Percentiles rank a stretch among this genome's conserved stretches.
phyloP scores from a whole-genome alignment of 2,888 invertebrate species.

The Rhingia rostrata region DNA sequence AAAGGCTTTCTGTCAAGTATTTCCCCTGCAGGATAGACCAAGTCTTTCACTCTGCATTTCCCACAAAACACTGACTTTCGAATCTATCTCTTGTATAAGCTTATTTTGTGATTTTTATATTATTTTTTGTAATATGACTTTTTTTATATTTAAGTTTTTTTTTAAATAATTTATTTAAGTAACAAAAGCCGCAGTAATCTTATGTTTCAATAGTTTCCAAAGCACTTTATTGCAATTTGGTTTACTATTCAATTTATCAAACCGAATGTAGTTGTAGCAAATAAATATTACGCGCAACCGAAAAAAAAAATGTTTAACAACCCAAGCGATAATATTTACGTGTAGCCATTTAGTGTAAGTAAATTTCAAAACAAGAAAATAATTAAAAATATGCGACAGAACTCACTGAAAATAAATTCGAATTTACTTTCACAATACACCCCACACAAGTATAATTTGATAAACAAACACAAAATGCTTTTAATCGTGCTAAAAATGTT shows the following conservation, averaged over 20 bases:
- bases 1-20: not conserved
- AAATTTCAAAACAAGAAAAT: not conserved
- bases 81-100: conserved; percentile 1
- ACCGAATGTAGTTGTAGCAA: conserved; percentile 1
- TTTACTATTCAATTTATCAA: conserved; percentile 7
- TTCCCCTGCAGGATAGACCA: not conserved
- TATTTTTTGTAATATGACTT: conserved; percentile 31
- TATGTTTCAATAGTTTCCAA: conserved; percentile 43
- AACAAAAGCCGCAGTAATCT: conserved; percentile 50
- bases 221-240: conserved; percentile 17
- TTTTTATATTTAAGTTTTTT: conserved; percentile 24
- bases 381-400: conserved; percentile 12
- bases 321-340: conserved; percentile 36
- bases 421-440: conserved; percentile 34
- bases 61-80: conserved; percentile 18
- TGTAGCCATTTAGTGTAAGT: conserved; percentile 62
- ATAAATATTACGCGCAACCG: conserved; percentile 27
- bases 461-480: conserved; percentile 12
- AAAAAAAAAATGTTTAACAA: conserved; percentile 19
- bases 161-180: conserved; percentile 5
- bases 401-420: conserved; percentile 22
- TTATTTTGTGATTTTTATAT: conserved; percentile 40
- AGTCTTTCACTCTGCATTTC: not conserved
- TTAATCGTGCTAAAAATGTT: conserved; percentile 18
- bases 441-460: not conserved